phyloP scores from a whole-genome alignment of 2,797 vertebrate species.

The Sebastes kiyomatsui region DNA sequence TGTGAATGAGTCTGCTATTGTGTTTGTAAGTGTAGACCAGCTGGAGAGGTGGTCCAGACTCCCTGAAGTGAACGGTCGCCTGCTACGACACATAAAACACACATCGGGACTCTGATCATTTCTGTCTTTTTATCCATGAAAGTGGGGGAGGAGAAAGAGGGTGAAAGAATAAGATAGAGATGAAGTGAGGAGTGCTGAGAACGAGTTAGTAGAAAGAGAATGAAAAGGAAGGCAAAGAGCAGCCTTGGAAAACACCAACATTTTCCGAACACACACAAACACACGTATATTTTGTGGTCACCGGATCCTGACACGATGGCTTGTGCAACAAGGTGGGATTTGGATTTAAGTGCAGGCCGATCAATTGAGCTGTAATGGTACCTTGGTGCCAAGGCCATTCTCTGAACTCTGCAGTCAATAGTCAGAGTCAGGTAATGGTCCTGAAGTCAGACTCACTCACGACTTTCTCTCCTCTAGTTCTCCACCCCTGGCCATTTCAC shows the following conservation, averaged over 20 bases:
- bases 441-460: constrained; percentile 61
- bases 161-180: neutral
- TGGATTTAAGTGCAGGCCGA: constrained; percentile 80
- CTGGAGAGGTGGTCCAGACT: constrained; percentile 20
- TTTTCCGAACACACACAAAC: neutral
- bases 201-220: neutral
- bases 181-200: neutral
- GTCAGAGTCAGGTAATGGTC: constrained; percentile 66
- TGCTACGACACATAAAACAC: constrained; percentile 36
- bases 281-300: constrained; percentile 44
- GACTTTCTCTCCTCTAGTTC: constrained; percentile 29
- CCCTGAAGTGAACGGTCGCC: constrained; percentile 9
- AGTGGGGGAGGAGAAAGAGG: neutral
- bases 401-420: constrained; percentile 75
- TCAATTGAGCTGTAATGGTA: constrained; percentile 83
- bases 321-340: constrained; percentile 76
- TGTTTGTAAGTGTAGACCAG: neutral
- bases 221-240: neutral
- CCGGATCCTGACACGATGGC: constrained; percentile 71
- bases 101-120: constrained; percentile 35
- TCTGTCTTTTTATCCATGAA: constrained; percentile 50
- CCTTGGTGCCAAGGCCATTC: constrained; percentile 68
- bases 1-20: neutral
- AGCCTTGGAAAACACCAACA: constrained; percentile 27
- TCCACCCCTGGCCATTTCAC: constrained; percentile 41